Percentiles rank a stretch among this genome's conserved stretches.
Evolutionary conservation across 1,140 invertebrate genomes (phyloP).

Genomic region (Himalopsyche phryganea): DNA sequence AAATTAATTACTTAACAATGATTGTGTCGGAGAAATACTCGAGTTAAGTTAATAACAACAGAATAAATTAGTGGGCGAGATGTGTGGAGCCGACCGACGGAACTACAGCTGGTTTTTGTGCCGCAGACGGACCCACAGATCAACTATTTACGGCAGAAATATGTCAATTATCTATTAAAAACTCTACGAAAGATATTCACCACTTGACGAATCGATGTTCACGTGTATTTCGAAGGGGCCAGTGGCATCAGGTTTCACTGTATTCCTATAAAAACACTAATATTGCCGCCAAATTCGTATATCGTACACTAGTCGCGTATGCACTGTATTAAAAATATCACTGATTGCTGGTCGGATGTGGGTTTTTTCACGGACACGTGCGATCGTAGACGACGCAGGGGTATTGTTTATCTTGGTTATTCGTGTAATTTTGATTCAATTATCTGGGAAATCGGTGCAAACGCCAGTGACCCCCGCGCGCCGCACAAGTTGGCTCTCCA

Average conservation of each 20-base stretch:
- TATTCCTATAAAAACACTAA: conserved; percentile 8
- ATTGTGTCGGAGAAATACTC: too few relatives aligned
- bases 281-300: conserved; percentile 7
- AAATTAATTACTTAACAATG: too few relatives aligned
- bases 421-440: too few relatives aligned
- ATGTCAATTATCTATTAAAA: conserved; percentile 7
- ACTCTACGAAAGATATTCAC: conserved; percentile 13
- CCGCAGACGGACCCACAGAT: too few relatives aligned
- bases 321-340: background rate
- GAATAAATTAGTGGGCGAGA: too few relatives aligned
- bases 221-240: conserved; percentile 9
- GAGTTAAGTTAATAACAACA: too few relatives aligned
- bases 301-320: background rate
- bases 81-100: too few relatives aligned
- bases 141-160: too few relatives aligned
- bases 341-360: background rate
- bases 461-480: conserved; percentile 22
- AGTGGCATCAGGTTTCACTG: conserved; percentile 7
- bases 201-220: conserved; percentile 10
- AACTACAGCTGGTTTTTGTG: too few relatives aligned
- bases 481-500: conserved; percentile 14
- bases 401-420: too few relatives aligned
- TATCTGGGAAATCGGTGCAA: too few relatives aligned
- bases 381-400: too few relatives aligned
- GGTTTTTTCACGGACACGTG: background rate